Percentiles rank a stretch among this genome's conserved stretches.
Evolutionary conservation across 1,140 invertebrate genomes (phyloP).

Genomic region (Uloborus diversus): DNA sequence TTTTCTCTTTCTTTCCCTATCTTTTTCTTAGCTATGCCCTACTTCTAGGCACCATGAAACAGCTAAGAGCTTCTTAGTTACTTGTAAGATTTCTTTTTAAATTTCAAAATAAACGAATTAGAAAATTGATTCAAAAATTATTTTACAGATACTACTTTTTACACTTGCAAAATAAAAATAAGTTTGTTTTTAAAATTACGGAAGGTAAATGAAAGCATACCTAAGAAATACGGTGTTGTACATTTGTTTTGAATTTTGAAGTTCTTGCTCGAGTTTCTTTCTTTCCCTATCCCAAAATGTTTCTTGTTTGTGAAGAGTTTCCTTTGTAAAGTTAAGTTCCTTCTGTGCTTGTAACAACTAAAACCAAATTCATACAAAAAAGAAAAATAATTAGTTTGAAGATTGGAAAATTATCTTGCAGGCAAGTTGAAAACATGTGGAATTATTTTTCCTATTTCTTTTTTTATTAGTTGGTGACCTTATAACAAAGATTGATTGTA

Average conservation of each 20-base stretch:
- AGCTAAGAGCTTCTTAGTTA: no score
- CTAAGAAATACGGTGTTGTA: constrained; percentile 13
- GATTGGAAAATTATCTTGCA: no score
- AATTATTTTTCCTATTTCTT: background rate
- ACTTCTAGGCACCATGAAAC: no score
- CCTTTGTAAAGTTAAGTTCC: background rate
- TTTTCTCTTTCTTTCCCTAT: no score
- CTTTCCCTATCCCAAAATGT: constrained; percentile 32
- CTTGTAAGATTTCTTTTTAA: no score
- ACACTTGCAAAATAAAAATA: no score
- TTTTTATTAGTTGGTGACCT: background rate
- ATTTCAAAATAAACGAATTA: no score
- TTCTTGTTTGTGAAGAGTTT: constrained; percentile 11
- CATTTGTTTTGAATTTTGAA: background rate
- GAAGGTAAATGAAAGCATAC: background rate
- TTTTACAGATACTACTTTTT: no score
- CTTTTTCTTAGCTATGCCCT: no score
- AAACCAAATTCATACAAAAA: background rate
- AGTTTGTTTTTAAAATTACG: no score
- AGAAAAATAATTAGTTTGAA: background rate
- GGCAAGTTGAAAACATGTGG: no score
- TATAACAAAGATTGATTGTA: background rate
- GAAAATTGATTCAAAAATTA: no score
- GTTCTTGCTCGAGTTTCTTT: constrained; percentile 27
- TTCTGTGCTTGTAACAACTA: constrained; percentile 14